phyloP scores from a whole-genome alignment of 2,797 vertebrate genomes.

The Premnoplex brunnescens region DNA sequence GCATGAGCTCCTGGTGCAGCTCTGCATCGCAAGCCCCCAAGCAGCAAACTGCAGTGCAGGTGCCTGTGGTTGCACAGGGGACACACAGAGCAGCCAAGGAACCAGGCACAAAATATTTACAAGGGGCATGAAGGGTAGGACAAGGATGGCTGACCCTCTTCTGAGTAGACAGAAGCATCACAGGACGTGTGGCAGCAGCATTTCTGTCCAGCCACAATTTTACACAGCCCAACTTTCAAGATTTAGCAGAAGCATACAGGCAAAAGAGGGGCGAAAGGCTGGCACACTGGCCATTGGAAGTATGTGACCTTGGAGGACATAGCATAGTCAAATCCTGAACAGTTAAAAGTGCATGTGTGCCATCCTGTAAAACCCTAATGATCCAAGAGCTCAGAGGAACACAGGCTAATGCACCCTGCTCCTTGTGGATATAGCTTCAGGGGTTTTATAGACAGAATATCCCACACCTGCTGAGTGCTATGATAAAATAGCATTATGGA shows the following conservation, averaged over 20 bases:
- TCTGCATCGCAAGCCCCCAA: background rate
- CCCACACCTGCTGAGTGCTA: background rate
- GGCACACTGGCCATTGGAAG: background rate
- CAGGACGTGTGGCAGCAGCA: background rate
- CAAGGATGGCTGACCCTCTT: background rate
- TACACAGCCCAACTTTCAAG: background rate
- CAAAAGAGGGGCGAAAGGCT: background rate
- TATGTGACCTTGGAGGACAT: background rate
- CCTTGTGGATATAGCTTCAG: background rate
- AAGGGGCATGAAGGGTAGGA: background rate
- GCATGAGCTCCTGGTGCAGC: background rate
- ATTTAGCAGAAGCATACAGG: background rate
- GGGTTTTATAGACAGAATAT: background rate
- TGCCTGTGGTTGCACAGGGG: background rate
- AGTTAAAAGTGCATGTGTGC: background rate
- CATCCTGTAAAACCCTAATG: background rate
- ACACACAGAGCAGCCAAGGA: background rate
- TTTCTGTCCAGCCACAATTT: background rate
- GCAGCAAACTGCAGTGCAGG: background rate
- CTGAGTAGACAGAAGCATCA: background rate
- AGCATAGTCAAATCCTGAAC: background rate
- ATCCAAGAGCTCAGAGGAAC: background rate
- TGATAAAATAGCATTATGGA: too few relatives aligned
- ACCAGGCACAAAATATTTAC: accelerated
- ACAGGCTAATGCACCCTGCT: background rate